Base-by-base conservation (phyloP, 2,797 vertebrate species). In the Chaunax sp. region DNA sequence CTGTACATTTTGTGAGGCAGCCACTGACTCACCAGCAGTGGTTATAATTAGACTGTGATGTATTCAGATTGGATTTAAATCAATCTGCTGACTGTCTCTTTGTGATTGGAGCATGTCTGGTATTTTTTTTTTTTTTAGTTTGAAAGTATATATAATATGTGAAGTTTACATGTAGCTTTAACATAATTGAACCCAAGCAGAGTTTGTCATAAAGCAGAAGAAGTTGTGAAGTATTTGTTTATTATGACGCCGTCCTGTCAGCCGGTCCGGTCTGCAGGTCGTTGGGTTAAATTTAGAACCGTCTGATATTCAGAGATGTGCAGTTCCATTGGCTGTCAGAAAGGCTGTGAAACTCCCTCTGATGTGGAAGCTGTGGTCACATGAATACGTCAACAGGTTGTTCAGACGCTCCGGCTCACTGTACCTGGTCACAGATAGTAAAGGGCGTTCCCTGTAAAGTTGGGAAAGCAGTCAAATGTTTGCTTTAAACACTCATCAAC, bases 331-430 rank as follows among this genome's bases (percentile, higher is more conserved):
- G 43, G 6, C 44, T 45, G 69, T 75, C 79, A 75, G 69, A 69
- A 71, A 65, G 63, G 64, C 88, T 80, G 81, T 81, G 88, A 89
- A 88, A 86, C 83, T 78, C 68, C 65, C 73, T 91, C 84, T 91
- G 89, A 89, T 92, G 91, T 89, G 91, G 90, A 89, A 81, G 79
- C 82, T 91, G 89, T 84, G 89, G 89, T 92, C 85, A 75, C 82
- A 65, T n/a, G 1, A 64, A 75, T 77, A 82, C 77, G 66, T 84
- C 82, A 83, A 70, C 71, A 64, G 25, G 53, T 72, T 70, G 69
- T 68, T 56, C 57, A 23, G 61, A 37, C 51, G 7, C 52, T 30
- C 64, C 69, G 44, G 30, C 73, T 54, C 53, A 10, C 23, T 43
- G 33, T 45, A 51, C 72, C 51, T 69, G 79, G 75, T 78, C 73